Conservation (phyloP, 1,140 invertebrate species). For the Rhyacophila brunnea region DNA sequence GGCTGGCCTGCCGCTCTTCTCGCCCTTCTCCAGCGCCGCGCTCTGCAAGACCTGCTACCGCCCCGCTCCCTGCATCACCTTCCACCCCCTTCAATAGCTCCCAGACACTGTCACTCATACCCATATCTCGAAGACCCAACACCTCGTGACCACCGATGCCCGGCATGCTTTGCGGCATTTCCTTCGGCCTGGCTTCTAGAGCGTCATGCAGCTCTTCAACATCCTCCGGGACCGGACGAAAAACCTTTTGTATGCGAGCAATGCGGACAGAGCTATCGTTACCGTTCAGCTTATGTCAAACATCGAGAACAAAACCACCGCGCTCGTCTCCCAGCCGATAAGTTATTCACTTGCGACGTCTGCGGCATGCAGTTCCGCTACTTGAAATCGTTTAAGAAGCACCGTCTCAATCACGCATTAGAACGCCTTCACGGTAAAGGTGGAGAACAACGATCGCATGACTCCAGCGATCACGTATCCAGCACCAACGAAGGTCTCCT, state of each 20-base stretch:
- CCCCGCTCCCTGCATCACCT: slow-evolving; percentile 48
- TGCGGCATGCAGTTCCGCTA: slow-evolving; percentile 88
- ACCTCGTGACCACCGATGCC: slow-evolving; percentile 63
- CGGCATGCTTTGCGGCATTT: slow-evolving; percentile 78
- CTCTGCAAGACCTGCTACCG: slow-evolving; percentile 43
- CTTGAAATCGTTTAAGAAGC: slow-evolving; percentile 86
- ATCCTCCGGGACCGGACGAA: slow-evolving; percentile 66
- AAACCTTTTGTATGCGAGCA: slow-evolving; percentile 91
- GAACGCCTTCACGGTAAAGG: slow-evolving; percentile 72
- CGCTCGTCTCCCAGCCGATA: slow-evolving; percentile 79
- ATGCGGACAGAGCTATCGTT: slow-evolving; percentile 86
- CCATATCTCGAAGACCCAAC: slow-evolving; percentile 17
- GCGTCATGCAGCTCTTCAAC: slow-evolving; percentile 76
- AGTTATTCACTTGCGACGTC: slow-evolving; percentile 84
- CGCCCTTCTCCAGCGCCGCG: slow-evolving; percentile 52
- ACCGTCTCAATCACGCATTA: slow-evolving; percentile 80
- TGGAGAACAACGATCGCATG: slow-evolving; percentile 39
- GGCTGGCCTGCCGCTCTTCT: slow-evolving; percentile 49
- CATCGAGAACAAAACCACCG: slow-evolving; percentile 87
- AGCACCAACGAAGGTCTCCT: slow-evolving; percentile 68
- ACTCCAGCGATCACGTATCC: slow-evolving; percentile 65
- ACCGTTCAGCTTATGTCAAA: slow-evolving; percentile 83
- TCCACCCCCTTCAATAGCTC: slow-evolving; percentile 46
- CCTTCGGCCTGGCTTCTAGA: slow-evolving; percentile 79
- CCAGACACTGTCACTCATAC: slow-evolving; percentile 41